Evolutionary conservation across 2,797 vertebrate species (phyloP), one percentile per base, ranked within the genome.

Genomic region (Merluccius polli): DNA sequence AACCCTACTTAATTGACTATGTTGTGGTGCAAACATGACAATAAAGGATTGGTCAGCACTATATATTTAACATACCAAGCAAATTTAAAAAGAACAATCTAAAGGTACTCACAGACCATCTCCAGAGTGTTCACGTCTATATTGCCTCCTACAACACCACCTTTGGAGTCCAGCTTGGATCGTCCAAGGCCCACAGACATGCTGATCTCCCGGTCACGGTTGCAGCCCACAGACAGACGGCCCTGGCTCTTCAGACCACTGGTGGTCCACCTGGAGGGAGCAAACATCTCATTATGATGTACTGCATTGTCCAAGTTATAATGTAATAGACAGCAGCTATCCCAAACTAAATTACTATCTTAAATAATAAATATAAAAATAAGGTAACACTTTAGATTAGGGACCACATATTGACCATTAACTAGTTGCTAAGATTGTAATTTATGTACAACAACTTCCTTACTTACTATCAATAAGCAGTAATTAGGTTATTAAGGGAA

Each of bases 161-260:
- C 98, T 91, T 97, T 98, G 63, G 98, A 99, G 90, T 99, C 98
- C 44, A 99, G 85, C 88, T 99, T 98, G 85, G 98, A 99, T 79
- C 98, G 95, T 18, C 98, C 98, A 16, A 99, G 93, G 75, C 98
- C 98, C 7, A 99, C 94, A 10, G 97, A 98, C 98, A 99, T 99
- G 92, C 96, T 98, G 83, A 99, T 99, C 91, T 99, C 98, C 3
- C 98, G 87, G 87, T 99, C 98, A 70, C 97, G 91, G 89, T 97
- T 99, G 77, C 98, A 99, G 80, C 98, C 98, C 71, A 99, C 98
- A 4, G 98, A 99, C 4, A 99, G 91, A 7, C 98, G 97, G 52
- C 98, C 98, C 86, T 99, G 98, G 86, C 97, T 99, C 92, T 99
- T 99, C 90, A 99, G 92, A 65, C 98, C 98, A 82, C 98, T 99